Conservation (phyloP, 2,113 vertebrate genomes). For the Crotalus viridis region DNA sequence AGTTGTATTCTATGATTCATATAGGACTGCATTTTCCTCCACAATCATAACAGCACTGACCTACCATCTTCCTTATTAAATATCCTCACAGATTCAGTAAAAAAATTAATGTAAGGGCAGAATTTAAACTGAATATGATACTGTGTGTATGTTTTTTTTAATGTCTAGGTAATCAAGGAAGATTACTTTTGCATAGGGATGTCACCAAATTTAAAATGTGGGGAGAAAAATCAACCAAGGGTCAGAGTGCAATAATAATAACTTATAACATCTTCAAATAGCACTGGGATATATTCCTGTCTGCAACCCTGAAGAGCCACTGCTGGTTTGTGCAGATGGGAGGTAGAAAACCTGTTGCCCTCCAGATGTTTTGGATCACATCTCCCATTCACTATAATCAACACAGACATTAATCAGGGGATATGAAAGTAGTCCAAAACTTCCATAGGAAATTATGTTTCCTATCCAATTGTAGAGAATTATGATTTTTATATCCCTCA, state of each 20-base stretch:
- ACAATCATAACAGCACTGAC: neutral
- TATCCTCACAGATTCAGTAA: neutral
- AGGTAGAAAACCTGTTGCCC: neutral
- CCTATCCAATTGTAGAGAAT: neutral
- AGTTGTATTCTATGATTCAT: neutral
- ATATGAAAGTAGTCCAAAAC: neutral
- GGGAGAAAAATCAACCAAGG: neutral
- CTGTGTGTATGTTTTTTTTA: neutral
- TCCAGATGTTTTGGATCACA: neutral
- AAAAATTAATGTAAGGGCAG: neutral
- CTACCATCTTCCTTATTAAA: neutral
- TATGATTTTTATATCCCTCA: neutral
- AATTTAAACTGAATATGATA: neutral
- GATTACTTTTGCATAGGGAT: neutral
- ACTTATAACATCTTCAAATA: neutral
- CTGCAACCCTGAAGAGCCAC: neutral
- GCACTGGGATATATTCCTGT: neutral
- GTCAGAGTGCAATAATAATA: neutral
- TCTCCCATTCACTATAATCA: neutral
- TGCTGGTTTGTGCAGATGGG: neutral
- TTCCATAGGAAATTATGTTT: neutral
- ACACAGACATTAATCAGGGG: neutral
- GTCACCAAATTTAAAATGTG: neutral
- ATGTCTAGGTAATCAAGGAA: neutral
- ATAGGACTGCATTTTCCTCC: neutral